Percentiles rank a stretch among this genome's conserved stretches.
These are phyloP conservation scores for Cinclus mexicanus DNA, from an alignment of 2,113 vertebrate genomes.

Conservation along the genomic window DNA sequence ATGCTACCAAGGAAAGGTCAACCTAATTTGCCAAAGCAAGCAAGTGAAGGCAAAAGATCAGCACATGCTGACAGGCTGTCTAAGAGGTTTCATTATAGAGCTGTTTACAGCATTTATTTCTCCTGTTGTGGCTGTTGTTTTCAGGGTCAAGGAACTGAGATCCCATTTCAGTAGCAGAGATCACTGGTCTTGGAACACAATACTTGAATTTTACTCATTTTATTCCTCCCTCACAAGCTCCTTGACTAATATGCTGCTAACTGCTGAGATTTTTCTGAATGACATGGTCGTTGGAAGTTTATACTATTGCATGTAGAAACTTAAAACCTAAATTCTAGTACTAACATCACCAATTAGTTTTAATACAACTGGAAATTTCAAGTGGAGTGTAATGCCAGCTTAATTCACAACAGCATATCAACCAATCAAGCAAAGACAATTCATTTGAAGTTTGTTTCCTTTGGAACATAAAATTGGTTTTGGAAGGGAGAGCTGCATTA, in stretches of 20 bases:
- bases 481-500: not conserved
- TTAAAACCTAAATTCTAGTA: not conserved
- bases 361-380: not conserved
- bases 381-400: not conserved
- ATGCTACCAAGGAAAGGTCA: slow-evolving; percentile 60
- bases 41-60: slow-evolving; percentile 66
- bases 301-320: not conserved
- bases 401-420: not conserved
- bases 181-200: slow-evolving; percentile 31
- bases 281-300: not conserved
- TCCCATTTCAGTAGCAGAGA: slow-evolving; percentile 60
- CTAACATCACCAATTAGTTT: not conserved
- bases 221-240: not conserved
- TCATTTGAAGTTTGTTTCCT: not conserved
- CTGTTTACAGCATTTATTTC: slow-evolving; percentile 70
- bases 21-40: slow-evolving; percentile 65
- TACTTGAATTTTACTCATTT: slow-evolving; percentile 30
- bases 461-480: not conserved
- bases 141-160: slow-evolving; percentile 66
- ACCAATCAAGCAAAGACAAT: not conserved
- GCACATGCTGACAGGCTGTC: slow-evolving; percentile 57
- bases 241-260: not conserved
- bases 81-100: slow-evolving; percentile 69
- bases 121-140: slow-evolving; percentile 65
- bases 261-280: not conserved